Conservation (phyloP, 2,797 vertebrate genomes). For the Acanthurus lineatus region DNA sequence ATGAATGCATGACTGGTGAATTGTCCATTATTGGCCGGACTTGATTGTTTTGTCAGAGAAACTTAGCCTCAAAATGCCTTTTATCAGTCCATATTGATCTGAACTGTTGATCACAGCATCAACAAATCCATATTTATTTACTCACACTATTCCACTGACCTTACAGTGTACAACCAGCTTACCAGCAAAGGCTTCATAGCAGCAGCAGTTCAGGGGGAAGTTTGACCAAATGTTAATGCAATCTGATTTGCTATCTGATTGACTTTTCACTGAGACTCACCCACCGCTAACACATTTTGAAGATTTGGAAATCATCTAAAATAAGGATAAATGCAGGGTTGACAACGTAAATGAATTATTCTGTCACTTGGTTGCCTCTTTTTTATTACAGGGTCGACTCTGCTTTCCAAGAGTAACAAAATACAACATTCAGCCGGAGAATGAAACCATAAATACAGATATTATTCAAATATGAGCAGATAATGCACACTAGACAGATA, state of each 20-base stretch:
- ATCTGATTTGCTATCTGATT: conserved; percentile 59
- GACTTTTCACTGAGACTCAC: conserved; percentile 49
- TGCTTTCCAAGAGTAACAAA: conserved; percentile 31
- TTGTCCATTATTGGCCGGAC: conserved; percentile 23
- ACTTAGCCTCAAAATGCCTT: conserved; percentile 26
- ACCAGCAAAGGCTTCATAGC: conserved; percentile 14
- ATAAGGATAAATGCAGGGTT: conserved; percentile 52
- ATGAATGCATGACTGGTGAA: conserved; percentile 23
- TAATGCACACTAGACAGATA: conserved; percentile 45
- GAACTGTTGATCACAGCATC: conserved; percentile 25
- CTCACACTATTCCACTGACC: conserved; percentile 15
- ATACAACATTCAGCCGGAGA: conserved; percentile 16
- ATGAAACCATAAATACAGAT: conserved; percentile 35
- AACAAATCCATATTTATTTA: conserved; percentile 16
- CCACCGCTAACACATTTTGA: conserved; percentile 30
- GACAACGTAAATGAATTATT: conserved; percentile 57
- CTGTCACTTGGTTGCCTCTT: conserved; percentile 36
- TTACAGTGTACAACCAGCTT: conserved; percentile 13
- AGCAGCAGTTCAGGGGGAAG: neutral
- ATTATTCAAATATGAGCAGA: conserved; percentile 44
- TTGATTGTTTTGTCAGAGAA: conserved; percentile 55
- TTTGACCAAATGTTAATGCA: conserved; percentile 46
- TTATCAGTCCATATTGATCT: conserved; percentile 33
- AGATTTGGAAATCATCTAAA: conserved; percentile 46
- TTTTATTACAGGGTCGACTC: conserved; percentile 27